Evolutionary conservation across 92 coral and sea anemone species (phyloP).

Genomic region (Zoanthus solanderi): DNA sequence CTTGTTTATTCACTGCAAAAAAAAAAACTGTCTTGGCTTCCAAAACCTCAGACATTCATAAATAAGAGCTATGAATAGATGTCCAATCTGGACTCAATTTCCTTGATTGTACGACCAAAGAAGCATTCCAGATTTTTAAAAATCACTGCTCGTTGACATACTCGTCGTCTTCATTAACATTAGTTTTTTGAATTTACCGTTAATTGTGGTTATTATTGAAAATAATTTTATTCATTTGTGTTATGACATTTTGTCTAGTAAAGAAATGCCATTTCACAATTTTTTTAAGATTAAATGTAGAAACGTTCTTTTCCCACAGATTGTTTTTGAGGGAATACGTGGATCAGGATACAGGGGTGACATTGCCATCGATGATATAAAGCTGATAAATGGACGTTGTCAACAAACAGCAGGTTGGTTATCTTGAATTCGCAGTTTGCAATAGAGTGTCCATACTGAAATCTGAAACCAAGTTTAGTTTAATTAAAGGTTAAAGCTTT

Average conservation of each 20-base stretch:
- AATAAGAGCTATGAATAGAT: no score
- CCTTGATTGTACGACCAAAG: no score
- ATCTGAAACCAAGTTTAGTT: not conserved
- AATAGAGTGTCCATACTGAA: not conserved
- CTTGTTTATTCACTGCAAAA: no score
- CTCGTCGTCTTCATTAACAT: no score
- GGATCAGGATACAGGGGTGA: slow-evolving; percentile 69
- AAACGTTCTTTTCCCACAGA: slow-evolving; percentile 40
- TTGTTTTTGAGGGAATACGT: slow-evolving; percentile 82
- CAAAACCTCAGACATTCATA: no score
- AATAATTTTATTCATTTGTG: not conserved
- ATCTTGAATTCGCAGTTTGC: not conserved
- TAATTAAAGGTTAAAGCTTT: not conserved
- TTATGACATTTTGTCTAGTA: not conserved
- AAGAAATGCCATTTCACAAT: not conserved
- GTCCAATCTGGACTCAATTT: no score
- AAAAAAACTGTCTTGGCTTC: no score
- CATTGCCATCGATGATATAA: slow-evolving; percentile 91
- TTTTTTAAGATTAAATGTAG: not conserved
- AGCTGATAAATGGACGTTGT: slow-evolving; percentile 72
- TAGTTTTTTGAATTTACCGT: no score
- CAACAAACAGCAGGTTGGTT: slow-evolving; percentile 47
- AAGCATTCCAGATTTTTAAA: no score
- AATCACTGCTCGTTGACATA: no score
- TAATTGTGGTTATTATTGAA: not conserved